Percentiles rank a stretch among this genome's conserved stretches.
Evolutionary conservation across 1,140 invertebrate species (phyloP).

Genomic region (Scaptodrosophila lebanonensis): DNA sequence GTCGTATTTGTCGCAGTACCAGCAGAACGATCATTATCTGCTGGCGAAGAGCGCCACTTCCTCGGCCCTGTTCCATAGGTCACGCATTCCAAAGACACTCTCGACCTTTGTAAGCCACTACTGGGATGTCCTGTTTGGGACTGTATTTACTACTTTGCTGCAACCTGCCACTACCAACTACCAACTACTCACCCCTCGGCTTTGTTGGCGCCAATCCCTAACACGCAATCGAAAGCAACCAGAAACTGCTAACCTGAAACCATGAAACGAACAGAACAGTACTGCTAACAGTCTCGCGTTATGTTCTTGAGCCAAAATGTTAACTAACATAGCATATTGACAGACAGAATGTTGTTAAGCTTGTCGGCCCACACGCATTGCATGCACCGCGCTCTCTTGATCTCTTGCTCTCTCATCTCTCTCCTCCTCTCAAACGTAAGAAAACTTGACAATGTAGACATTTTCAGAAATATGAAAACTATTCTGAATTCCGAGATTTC

Average conservation of each 20-base stretch:
- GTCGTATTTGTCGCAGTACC: constrained; percentile 49
- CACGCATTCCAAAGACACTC: constrained; percentile 77
- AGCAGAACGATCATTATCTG: constrained; percentile 64
- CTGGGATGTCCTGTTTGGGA: constrained; percentile 9
- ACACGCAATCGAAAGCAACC: constrained; percentile 20
- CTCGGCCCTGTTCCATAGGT: constrained; percentile 73
- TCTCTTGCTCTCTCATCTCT: too few relatives aligned
- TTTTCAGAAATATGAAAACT: too few relatives aligned
- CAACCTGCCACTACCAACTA: too few relatives aligned
- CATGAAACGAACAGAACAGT: constrained; percentile 47
- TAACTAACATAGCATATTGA: constrained; percentile 33
- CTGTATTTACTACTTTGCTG: constrained; percentile 15
- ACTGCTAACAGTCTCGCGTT: constrained; percentile 40
- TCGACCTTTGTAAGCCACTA: constrained; percentile 77
- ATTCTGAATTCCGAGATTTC: too few relatives aligned
- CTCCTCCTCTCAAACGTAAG: constrained; percentile 28
- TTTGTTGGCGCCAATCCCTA: neutral
- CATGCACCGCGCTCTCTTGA: too few relatives aligned
- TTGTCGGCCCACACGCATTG: too few relatives aligned
- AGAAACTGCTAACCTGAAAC: neutral
- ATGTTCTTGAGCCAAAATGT: constrained; percentile 22
- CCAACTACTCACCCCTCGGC: too few relatives aligned
- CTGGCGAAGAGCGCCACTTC: constrained; percentile 73
- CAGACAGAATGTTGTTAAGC: too few relatives aligned
- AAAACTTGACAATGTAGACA: constrained; percentile 9